Base-by-base conservation (phyloP, 2,888 invertebrate species). In the Meliscaeva auricollis region DNA sequence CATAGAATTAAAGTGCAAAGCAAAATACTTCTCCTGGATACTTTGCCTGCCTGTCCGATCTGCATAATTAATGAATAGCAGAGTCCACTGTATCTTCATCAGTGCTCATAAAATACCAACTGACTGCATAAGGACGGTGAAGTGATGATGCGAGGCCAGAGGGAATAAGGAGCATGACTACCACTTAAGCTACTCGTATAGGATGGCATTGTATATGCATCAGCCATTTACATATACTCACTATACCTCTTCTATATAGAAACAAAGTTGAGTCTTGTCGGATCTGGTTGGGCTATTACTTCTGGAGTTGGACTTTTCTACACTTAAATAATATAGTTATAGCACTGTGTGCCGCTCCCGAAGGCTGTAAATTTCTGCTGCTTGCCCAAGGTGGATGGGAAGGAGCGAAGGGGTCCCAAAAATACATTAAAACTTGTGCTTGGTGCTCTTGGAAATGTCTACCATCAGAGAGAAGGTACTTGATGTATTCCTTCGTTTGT, bases 21-120 rank as follows among this genome's bases (percentile, higher is more conserved):
- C n/a, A 74, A 70, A 74, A 70, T 64, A 74, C 69, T 64, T 38
- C 41, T 54, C 17, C 69, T 44, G 2, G 62, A 17, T 62, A 62
- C 60, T 60, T 50, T 66, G 74, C 44, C 46, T 62, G 41, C 20
- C 41, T 70, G 72, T 84, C 84, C 72, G 26, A 80, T 80, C 80
- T 80, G 80, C 84, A 84, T 84, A 84, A 84, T 84, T 84, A 84
- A 84, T 84, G 84, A 84, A 80, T 66, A 75, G 38, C 84, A 66
- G 72, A 80, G 80, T 79, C 84, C 80, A 80, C 75, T 72, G 79
- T 80, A 75, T 84, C 84, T 84, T 75, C 80, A 84, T 84, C 84
- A 84, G 48, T 69, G 78, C 69, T 78, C 56, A 62, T 74, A 74
- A 56, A 56, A 68, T 73, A 22, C 38, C 22, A 46, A 30, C 26